phyloP scores from a whole-genome alignment of 2,113 vertebrate genomes.

The Geococcyx californianus region DNA sequence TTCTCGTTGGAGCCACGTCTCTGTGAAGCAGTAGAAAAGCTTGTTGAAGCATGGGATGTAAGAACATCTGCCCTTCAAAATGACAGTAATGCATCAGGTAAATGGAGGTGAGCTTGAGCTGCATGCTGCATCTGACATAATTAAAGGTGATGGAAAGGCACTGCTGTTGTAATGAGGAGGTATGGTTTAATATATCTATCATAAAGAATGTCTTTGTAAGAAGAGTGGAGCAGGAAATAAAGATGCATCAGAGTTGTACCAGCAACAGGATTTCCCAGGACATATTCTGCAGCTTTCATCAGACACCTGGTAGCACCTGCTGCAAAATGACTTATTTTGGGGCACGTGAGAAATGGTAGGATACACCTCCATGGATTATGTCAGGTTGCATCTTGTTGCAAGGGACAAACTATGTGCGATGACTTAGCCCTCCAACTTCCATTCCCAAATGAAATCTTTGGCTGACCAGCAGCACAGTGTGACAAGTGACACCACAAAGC shows the following conservation, averaged over 20 bases:
- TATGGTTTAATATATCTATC: not conserved
- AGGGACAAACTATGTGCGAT: not conserved
- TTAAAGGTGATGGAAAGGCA: constrained; percentile 48
- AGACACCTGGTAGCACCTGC: not conserved
- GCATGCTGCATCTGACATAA: constrained; percentile 36
- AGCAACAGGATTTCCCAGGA: not conserved
- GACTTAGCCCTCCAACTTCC: not conserved
- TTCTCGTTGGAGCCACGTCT: not conserved
- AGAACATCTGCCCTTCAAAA: constrained; percentile 64
- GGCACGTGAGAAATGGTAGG: not conserved
- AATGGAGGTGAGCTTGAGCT: constrained; percentile 49
- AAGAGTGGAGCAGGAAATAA: not conserved
- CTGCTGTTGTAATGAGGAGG: not conserved
- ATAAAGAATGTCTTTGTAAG: not conserved
- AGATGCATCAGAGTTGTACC: not conserved
- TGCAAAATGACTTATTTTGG: constrained; percentile 50
- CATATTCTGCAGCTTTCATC: constrained; percentile 39
- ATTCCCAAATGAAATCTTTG: not conserved
- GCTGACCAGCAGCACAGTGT: not conserved
- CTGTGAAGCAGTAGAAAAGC: constrained; percentile 18
- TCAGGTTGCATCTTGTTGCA: not conserved
- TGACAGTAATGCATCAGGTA: constrained; percentile 59
- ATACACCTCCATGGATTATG: not conserved
- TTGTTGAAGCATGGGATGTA: constrained; percentile 41
- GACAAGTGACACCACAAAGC: not conserved